These are phyloP conservation scores for Heliconius erato DNA, from an alignment of 2,888 invertebrate genomes.

Conservation along the genomic window DNA sequence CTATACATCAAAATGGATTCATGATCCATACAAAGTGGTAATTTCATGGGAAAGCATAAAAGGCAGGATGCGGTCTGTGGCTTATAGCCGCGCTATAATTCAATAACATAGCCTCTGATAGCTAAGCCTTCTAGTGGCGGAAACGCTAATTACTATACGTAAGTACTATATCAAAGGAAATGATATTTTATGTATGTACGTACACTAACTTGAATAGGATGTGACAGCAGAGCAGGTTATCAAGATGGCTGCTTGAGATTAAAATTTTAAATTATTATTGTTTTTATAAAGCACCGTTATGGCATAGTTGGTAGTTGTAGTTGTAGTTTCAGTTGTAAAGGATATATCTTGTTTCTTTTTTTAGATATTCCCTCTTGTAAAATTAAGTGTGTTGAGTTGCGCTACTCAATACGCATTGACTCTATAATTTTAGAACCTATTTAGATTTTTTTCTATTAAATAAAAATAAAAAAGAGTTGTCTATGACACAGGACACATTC, in stretches of 20 bases:
- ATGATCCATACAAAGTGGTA: slow-evolving; percentile 16
- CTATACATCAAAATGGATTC: not conserved
- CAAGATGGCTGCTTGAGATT: not conserved
- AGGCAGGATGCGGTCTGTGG: slow-evolving; percentile 48
- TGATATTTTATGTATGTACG: not conserved
- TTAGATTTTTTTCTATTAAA: too few species aligned
- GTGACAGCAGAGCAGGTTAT: not conserved
- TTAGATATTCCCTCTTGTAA: too few species aligned
- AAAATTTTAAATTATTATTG: too few species aligned
- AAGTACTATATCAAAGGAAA: slow-evolving; percentile 20
- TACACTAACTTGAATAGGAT: not conserved
- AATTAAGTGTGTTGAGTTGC: not conserved
- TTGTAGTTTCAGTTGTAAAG: too few species aligned
- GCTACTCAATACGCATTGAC: not conserved
- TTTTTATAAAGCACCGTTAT: too few species aligned
- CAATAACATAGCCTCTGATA: slow-evolving; percentile 38
- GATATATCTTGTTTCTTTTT: too few species aligned
- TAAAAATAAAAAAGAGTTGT: too few species aligned
- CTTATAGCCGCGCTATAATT: slow-evolving; percentile 36
- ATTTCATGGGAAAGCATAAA: slow-evolving; percentile 44
- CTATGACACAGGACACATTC: too few species aligned
- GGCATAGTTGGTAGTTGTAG: too few species aligned
- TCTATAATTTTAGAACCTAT: too few species aligned
- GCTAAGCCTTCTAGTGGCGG: slow-evolving; percentile 28
- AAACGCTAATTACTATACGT: slow-evolving; percentile 23